Evolutionary conservation across 2,113 vertebrate species (phyloP), one percentile per base, ranked within the genome.

Genomic region (Ameiurus melas): DNA sequence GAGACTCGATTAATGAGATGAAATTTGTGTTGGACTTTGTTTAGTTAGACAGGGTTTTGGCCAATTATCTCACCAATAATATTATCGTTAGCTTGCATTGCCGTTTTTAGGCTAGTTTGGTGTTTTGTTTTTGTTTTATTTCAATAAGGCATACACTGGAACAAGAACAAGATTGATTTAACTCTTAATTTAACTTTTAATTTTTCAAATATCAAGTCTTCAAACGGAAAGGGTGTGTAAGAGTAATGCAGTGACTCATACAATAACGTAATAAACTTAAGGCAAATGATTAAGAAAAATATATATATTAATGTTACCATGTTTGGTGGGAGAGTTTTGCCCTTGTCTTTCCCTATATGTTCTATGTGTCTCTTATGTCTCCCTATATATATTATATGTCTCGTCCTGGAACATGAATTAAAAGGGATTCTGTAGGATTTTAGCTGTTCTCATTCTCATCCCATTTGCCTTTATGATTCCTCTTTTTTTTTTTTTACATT

Each of bases 11-110:
- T 88, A 84, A 84, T 88, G 80, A 73, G 66, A 84, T 60, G 36
- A 75, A 10, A 17, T 62, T 30, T 73, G 16, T 87, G 85, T 64
- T 66, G 12, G 80, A 84, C 47, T 83, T 60, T 83, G 57, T 62
- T 62, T 39, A 33, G 30, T 36, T 70, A 57, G 68, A 20, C 64
- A 86, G 58, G 51, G 14, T 47, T 57, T 77, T 47, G 62, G 78
- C 86, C 81, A 87, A 85, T 47, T 71, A 58, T 85, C 30, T 73
- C 39, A 81, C 30, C 57, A 57, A 82, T 66, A 83, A 83, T 86
- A 88, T 78, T 86, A 90, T 85, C 47, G 55, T 71, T 88, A 90
- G 75, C 68, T 90, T 90, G 22, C 14, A 55, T 84, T 88, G 71
- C 84, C 88, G 82, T 71, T 75, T 81, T 62, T 66, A 53, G 71